Evolutionary conservation across 2,113 vertebrate species (phyloP).

Genomic region (Myotis lucifugus): DNA sequence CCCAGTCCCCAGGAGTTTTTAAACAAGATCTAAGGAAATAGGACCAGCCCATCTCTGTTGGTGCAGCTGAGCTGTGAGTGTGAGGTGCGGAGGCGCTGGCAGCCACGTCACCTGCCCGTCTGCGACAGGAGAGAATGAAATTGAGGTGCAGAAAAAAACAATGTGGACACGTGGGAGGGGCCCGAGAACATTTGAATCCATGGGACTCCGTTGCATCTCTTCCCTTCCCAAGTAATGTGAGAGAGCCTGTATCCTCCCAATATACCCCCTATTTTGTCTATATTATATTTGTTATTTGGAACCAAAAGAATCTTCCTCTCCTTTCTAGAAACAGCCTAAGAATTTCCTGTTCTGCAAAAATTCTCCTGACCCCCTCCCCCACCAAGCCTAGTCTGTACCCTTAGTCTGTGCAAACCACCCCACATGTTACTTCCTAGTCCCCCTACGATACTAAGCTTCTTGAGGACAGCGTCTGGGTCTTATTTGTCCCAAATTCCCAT

Average conservation of each 20-base stretch:
- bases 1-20: background rate
- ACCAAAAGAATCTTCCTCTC: background rate
- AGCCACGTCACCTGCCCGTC: background rate
- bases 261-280: background rate
- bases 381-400: background rate
- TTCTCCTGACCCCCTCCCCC: background rate
- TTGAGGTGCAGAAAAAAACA: background rate
- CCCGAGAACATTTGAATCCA: background rate
- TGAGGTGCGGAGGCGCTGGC: background rate
- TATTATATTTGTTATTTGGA: background rate
- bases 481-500: background rate
- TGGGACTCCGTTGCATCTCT: background rate
- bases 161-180: no score
- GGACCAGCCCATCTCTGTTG: no score
- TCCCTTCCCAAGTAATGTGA: background rate
- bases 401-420: no score
- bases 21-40: background rate
- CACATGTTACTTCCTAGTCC: background rate
- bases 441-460: background rate
- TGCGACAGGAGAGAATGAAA: background rate
- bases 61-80: fast-evolving
- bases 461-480: background rate
- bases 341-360: background rate
- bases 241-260: background rate
- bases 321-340: background rate